These are phyloP conservation scores for Aphelenchoides fujianensis DNA, from an alignment of 1,140 invertebrate genomes.

Conservation along the genomic window DNA sequence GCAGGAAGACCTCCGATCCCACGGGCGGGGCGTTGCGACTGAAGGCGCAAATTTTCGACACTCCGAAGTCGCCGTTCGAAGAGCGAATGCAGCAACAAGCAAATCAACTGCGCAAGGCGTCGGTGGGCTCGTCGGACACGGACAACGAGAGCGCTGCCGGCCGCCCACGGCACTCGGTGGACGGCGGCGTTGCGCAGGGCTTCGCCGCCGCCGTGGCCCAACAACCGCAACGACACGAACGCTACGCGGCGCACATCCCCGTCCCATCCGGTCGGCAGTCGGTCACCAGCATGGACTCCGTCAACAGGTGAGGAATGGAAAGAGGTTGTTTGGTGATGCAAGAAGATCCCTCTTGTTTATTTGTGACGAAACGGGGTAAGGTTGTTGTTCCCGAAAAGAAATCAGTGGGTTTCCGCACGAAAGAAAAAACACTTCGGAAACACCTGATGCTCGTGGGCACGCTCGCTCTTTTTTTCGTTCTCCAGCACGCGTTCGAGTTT, in stretches of 20 bases:
- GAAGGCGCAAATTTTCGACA: constrained; percentile 45
- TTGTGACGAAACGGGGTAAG: no score
- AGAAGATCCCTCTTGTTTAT: no score
- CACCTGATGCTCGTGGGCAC: no score
- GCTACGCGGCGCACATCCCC: constrained; percentile 60
- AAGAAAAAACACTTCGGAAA: no score
- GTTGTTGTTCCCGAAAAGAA: no score
- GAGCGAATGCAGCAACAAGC: constrained; percentile 57
- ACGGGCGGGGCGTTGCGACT: neutral
- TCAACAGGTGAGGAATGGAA: constrained; percentile 57
- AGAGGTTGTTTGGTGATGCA: no score
- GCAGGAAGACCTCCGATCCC: constrained; percentile 20
- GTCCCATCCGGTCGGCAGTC: constrained; percentile 52
- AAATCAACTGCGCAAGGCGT: constrained; percentile 36
- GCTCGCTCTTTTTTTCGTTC: no score
- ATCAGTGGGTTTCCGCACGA: no score
- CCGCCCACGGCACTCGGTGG: neutral
- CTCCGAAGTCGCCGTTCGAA: constrained; percentile 58
- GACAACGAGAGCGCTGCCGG: constrained; percentile 3
- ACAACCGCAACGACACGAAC: constrained; percentile 42
- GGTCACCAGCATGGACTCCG: constrained; percentile 57
- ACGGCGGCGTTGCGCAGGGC: constrained; percentile 39
- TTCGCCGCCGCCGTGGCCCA: constrained; percentile 39
- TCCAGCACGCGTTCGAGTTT: no score
- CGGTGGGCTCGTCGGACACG: neutral